Percentiles rank a stretch among this genome's conserved stretches.
Conservation (phyloP, 2,888 invertebrate genomes). For the Phorcus lineatus region DNA sequence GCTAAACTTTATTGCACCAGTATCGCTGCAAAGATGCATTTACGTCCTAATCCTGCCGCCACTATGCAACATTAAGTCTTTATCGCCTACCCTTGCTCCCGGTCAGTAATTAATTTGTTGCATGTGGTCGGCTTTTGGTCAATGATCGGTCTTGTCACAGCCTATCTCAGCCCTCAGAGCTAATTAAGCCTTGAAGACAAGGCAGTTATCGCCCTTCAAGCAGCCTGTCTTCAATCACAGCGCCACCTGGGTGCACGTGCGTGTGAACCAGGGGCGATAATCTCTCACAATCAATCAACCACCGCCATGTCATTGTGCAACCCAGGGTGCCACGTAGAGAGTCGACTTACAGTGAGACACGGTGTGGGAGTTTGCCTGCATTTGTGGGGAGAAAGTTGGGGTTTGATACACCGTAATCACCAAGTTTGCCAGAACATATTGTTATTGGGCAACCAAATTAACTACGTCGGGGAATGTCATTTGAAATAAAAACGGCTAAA, state of each 20-base stretch:
- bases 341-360: too few relatives aligned
- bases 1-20: not conserved
- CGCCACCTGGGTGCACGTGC: slow-evolving; percentile 24
- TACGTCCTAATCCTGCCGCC: not conserved
- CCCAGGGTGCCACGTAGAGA: not conserved
- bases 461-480: too few relatives aligned
- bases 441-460: too few relatives aligned
- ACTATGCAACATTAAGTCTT: not conserved
- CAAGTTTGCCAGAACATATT: too few relatives aligned
- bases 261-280: slow-evolving; percentile 24
- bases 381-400: too few relatives aligned
- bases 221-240: slow-evolving; percentile 9
- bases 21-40: not conserved
- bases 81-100: not conserved
- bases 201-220: slow-evolving; percentile 11
- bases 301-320: slow-evolving; percentile 16
- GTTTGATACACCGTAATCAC: too few relatives aligned
- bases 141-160: slow-evolving; percentile 6
- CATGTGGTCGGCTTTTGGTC: slow-evolving; percentile 2
- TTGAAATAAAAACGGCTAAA: too few relatives aligned
- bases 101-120: slow-evolving; percentile 17
- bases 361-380: too few relatives aligned
- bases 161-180: slow-evolving; percentile 11
- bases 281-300: slow-evolving; percentile 11
- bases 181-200: slow-evolving; percentile 23